Conservation (phyloP, 1,140 invertebrate species). For the Drosophila subpulchrella region DNA sequence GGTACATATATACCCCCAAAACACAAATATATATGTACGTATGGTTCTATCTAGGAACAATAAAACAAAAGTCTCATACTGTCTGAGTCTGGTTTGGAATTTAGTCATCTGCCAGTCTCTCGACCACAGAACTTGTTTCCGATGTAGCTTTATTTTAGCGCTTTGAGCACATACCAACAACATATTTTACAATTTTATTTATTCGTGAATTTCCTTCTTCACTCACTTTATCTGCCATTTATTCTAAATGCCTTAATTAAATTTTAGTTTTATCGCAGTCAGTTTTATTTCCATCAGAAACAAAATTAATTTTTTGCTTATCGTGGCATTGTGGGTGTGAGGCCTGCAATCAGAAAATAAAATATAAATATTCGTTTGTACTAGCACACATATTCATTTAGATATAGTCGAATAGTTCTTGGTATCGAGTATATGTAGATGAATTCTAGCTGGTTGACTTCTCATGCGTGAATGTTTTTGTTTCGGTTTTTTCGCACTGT, state of each 20-base stretch:
- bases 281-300: slow-evolving; percentile 27
- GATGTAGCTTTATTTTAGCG: slow-evolving; percentile 14
- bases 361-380: slow-evolving; percentile 19
- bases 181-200: slow-evolving; percentile 30
- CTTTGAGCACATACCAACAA: slow-evolving; percentile 10
- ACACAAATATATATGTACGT: slow-evolving; percentile 1
- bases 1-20: slow-evolving; percentile 8
- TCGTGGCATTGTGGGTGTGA: slow-evolving; percentile 37
- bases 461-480: slow-evolving; percentile 65
- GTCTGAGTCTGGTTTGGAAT: slow-evolving; percentile 59
- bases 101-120: slow-evolving; percentile 45
- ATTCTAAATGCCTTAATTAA: slow-evolving; percentile 59
- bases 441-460: slow-evolving; percentile 37
- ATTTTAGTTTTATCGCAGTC: slow-evolving; percentile 56
- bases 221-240: slow-evolving; percentile 10
- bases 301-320: slow-evolving; percentile 45
- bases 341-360: slow-evolving; percentile 36
- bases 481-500: slow-evolving; percentile 13
- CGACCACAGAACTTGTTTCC: slow-evolving; percentile 51
- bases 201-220: slow-evolving; percentile 4
- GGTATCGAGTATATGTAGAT: slow-evolving; percentile 10
- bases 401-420: slow-evolving; percentile 26
- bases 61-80: slow-evolving; percentile 45
- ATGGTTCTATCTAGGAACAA: slow-evolving; percentile 19
- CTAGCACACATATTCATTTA: slow-evolving; percentile 11